A percentile compares a stretch with the other conserved stretches of the same genome.
These are phyloP conservation scores for Sebastes goodei DNA, from an alignment of 2,797 vertebrate genomes.

Conservation along the genomic window DNA sequence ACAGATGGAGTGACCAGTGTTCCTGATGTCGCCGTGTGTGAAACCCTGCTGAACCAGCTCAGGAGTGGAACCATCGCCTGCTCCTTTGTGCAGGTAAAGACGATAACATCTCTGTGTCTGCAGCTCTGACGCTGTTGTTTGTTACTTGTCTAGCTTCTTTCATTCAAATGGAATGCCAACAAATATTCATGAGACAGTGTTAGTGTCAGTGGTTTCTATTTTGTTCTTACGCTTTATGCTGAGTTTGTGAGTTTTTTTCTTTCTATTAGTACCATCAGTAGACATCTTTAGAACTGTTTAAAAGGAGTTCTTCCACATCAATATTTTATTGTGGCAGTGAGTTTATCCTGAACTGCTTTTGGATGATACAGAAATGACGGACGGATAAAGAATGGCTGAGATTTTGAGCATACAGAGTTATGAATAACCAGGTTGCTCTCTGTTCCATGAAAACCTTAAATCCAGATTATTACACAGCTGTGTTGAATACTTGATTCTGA, in stretches of 20 bases:
- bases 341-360: background rate
- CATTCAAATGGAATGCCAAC: background rate
- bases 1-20: slow-evolving; percentile 98
- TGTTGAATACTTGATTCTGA: too few relatives aligned
- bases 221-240: background rate
- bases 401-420: background rate
- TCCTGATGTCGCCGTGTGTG: slow-evolving; percentile 95
- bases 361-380: background rate
- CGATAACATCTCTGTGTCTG: background rate
- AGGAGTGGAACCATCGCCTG: slow-evolving; percentile 94
- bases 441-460: background rate
- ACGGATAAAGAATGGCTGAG: background rate
- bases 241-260: too few relatives aligned
- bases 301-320: background rate
- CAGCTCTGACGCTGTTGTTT: background rate
- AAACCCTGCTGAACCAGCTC: slow-evolving; percentile 95
- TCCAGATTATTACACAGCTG: background rate
- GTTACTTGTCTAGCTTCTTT: background rate
- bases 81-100: slow-evolving; percentile 92
- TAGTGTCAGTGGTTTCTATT: background rate
- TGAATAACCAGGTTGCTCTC: background rate
- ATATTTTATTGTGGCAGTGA: background rate
- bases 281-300: background rate
- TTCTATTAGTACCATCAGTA: background rate
- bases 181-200: background rate